These are phyloP conservation scores for Cetoscarus ocellatus DNA, from an alignment of 2,797 vertebrate genomes.

Conservation along the genomic window DNA sequence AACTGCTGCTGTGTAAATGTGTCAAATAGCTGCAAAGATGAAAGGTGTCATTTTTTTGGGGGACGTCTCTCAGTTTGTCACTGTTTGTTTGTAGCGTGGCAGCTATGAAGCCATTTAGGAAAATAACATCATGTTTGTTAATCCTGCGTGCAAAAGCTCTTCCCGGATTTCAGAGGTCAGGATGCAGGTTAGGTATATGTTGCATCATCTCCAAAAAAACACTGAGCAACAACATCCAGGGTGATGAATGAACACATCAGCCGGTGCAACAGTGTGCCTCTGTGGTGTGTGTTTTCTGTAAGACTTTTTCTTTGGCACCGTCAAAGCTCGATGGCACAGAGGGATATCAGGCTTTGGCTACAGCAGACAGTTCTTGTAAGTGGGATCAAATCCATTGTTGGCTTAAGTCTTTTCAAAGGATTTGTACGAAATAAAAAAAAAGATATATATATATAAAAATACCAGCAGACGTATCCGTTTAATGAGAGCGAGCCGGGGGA, in stretches of 20 bases:
- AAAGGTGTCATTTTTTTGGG: neutral
- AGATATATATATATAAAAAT: slow-evolving; percentile 3
- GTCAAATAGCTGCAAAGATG: neutral
- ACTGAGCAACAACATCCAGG: neutral
- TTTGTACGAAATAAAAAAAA: slow-evolving; percentile 9
- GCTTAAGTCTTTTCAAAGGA: slow-evolving; percentile 12
- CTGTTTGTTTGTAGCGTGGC: neutral
- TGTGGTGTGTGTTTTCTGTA: slow-evolving; percentile 1
- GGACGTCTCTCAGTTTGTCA: neutral
- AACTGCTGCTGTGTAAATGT: no score
- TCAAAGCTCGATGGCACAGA: neutral
- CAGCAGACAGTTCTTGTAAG: slow-evolving; percentile 2
- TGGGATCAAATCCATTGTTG: slow-evolving; percentile 6
- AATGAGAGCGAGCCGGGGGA: slow-evolving; percentile 1
- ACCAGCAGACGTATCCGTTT: neutral
- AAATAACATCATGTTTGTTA: neutral
- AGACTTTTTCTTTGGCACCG: neutral
- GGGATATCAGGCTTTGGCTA: neutral
- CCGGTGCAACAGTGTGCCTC: neutral
- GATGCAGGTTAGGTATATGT: neutral
- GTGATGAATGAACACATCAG: slow-evolving; percentile 3
- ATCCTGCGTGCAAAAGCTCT: neutral
- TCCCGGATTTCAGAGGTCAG: slow-evolving; percentile 1
- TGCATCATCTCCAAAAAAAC: neutral
- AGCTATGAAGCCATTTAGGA: neutral